A percentile compares a stretch with the other conserved stretches of the same genome.
Evolutionary conservation across 2,888 invertebrate genomes (phyloP).

Genomic region (Theodoxus fluviatilis): DNA sequence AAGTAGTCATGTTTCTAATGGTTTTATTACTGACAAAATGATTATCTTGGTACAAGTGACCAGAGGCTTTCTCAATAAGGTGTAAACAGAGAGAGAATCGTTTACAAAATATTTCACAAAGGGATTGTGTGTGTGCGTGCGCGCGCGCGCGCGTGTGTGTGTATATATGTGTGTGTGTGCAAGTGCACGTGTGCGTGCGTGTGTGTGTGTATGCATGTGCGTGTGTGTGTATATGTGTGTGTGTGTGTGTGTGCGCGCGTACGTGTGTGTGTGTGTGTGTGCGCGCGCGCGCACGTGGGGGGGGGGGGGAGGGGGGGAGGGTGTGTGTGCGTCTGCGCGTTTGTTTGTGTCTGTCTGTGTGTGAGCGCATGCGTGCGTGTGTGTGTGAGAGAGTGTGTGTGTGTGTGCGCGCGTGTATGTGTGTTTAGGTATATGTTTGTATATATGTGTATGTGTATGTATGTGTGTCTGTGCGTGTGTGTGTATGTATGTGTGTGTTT

Average conservation of each 20-base stretch:
- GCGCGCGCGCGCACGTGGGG: background rate
- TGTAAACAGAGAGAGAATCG: too few relatives aligned
- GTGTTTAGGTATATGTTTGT: conserved; percentile 11
- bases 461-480: conserved; percentile 21
- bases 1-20: too few relatives aligned
- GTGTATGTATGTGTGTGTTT: conserved; percentile 21
- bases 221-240: too few relatives aligned
- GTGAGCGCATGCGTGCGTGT: background rate
- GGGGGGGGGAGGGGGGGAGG: background rate
- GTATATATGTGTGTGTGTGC: too few relatives aligned
- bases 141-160: too few relatives aligned
- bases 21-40: too few relatives aligned
- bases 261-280: conserved; percentile 6
- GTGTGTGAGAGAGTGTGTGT: background rate
- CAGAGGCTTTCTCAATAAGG: too few relatives aligned
- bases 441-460: conserved; percentile 2
- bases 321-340: conserved; percentile 14
- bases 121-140: too few relatives aligned
- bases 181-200: too few relatives aligned
- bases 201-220: too few relatives aligned
- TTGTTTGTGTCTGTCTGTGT: conserved; percentile 23
- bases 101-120: too few relatives aligned
- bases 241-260: background rate
- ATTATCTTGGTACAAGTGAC: too few relatives aligned
- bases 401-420: conserved; percentile 16